phyloP scores from a whole-genome alignment of 2,113 vertebrate genomes.

The Noctilio leporinus region DNA sequence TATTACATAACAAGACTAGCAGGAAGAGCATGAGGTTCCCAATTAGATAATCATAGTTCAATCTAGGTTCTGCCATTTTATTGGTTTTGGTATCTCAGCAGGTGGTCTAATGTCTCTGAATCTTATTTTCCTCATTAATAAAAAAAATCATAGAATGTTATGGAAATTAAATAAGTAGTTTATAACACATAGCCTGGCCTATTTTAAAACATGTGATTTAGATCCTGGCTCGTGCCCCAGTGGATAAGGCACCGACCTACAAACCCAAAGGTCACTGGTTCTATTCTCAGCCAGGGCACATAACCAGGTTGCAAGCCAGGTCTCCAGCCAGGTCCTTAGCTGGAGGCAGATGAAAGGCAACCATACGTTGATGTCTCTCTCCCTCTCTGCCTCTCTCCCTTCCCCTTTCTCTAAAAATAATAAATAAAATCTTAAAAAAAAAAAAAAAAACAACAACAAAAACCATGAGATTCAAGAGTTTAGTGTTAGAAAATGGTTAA shows the following conservation, averaged over 20 bases:
- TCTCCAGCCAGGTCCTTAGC: no score
- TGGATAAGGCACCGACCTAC: no score
- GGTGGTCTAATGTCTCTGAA: neutral
- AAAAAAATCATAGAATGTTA: neutral
- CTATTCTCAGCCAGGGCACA: no score
- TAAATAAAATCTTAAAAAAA: no score
- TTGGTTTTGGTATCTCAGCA: neutral
- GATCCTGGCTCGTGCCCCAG: no score
- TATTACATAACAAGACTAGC: neutral
- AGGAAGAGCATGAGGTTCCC: neutral
- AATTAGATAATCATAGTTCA: constrained; percentile 15
- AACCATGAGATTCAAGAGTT: neutral
- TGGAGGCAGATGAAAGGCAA: no score
- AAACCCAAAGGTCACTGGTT: no score
- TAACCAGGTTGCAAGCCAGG: no score
- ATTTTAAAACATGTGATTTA: neutral
- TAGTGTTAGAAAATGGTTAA: neutral
- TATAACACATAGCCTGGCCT: rapidly evolving
- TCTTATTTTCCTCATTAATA: neutral
- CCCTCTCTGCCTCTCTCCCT: no score
- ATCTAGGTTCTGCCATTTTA: neutral
- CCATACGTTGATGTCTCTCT: no score
- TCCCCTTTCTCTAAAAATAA: no score
- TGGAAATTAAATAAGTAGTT: neutral
- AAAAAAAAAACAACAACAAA: no score